Evolutionary conservation across 2,797 vertebrate genomes (phyloP).

Genomic region (Oreochromis mossambicus): DNA sequence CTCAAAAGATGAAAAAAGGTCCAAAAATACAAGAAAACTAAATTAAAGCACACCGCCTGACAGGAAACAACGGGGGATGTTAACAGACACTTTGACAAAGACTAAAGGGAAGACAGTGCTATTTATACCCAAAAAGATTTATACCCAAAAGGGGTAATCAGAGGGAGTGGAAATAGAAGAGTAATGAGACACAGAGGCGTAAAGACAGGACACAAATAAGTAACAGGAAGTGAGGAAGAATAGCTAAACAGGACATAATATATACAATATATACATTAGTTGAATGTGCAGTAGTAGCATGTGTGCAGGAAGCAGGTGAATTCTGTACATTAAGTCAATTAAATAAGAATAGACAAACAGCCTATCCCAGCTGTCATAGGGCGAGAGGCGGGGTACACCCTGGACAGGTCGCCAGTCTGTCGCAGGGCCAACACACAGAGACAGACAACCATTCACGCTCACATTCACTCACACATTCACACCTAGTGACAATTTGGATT

Average conservation of each 20-base stretch:
- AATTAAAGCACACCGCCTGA: not conserved
- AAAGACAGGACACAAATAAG: not conserved
- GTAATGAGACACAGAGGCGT: not conserved
- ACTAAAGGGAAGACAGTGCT: not conserved
- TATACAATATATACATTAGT: too few relatives aligned
- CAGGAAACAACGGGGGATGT: not conserved
- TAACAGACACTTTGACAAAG: not conserved
- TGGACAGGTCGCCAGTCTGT: too few relatives aligned
- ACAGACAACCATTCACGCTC: too few relatives aligned
- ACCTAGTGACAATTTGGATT: too few relatives aligned
- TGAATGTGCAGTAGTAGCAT: too few relatives aligned
- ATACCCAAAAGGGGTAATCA: not conserved
- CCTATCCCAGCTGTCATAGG: too few relatives aligned
- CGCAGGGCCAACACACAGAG: too few relatives aligned
- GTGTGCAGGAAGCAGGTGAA: too few relatives aligned
- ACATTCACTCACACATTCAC: too few relatives aligned
- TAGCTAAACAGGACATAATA: not conserved
- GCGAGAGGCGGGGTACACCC: too few relatives aligned
- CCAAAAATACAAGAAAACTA: not conserved
- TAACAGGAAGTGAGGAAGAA: not conserved
- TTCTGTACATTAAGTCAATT: too few relatives aligned
- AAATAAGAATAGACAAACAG: too few relatives aligned
- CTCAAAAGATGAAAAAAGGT: not conserved
- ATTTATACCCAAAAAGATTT: not conserved
- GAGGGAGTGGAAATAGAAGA: not conserved